Evolutionary conservation across 1,140 invertebrate species (phyloP), one percentile per base, ranked within the genome.

Genomic region (Drosophila auraria): DNA sequence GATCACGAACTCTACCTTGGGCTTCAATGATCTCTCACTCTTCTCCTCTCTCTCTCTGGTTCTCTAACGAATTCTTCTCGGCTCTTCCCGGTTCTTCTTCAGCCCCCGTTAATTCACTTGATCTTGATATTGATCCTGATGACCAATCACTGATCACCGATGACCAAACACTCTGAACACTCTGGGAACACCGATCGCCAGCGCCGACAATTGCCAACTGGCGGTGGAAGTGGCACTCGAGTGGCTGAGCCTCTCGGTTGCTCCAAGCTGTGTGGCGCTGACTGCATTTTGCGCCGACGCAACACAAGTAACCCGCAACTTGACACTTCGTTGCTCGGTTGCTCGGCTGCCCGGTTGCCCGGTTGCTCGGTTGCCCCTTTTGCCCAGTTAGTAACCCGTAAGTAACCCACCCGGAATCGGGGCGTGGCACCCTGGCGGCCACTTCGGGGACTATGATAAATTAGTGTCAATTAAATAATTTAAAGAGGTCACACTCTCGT

Each of bases 401-500:
- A 45, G 33, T 36, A 36, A 36, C 54, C 62, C 58, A 66, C 40
- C 63, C 63, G 63, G 58, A 45, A 61, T 63, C 20, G 54, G 45
- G 54, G 49, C 57, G 47, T 47, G 40, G 45, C 74, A 68, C 44
- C 44, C 57, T 44, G 30, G 57, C 27, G 44, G 50, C 38, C 33
- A 23, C 76, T 79, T 81, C 44, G 57, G 45, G 45, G 47, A 77
- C 76, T 79, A 80, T 80, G 77, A 65, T 92, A 92, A 92, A 92
- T 92, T 92, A 92, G 84, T 92, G 91, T 92, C 91, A 92, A 92
- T 92, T 92, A 92, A 92, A 91, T 92, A 92, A 92, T 92, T 92
- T 92, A 91, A 92, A 91, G 83, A 79, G 91, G 91, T 92, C 90
- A 91, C 75, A 80, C 59, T 72, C 45, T 69, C 53, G 53, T 17